These are phyloP conservation scores for Pica pica DNA, from an alignment of 2,113 vertebrate species.

Conservation along the genomic window DNA sequence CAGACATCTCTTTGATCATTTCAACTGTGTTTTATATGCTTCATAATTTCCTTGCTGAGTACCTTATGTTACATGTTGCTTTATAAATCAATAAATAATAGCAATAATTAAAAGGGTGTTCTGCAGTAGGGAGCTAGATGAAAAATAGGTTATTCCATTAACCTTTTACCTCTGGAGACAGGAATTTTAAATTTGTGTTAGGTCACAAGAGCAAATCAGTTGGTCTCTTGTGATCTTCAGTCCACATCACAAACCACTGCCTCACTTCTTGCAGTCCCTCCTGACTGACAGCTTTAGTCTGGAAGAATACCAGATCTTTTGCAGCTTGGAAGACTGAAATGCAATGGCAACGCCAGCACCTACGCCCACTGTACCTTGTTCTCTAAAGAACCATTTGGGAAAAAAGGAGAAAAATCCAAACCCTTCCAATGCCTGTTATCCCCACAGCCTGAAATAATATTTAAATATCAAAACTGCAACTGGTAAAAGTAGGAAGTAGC, in stretches of 20 bases:
- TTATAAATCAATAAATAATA: constrained; percentile 64
- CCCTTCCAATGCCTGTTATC: not conserved
- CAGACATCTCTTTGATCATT: constrained; percentile 48
- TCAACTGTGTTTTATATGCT: constrained; percentile 44
- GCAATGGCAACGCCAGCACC: not conserved
- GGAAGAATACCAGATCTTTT: constrained; percentile 11
- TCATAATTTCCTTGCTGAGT: constrained; percentile 48
- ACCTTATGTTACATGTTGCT: constrained; percentile 44
- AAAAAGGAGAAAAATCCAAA: not conserved
- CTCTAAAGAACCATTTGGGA: not conserved
- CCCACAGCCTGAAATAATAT: not conserved
- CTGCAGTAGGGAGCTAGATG: constrained; percentile 1
- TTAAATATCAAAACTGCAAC: not conserved
- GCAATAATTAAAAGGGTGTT: constrained; percentile 54
- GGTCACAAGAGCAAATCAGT: constrained; percentile 39
- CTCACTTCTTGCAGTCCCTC: not conserved
- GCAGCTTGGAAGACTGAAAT: constrained; percentile 8
- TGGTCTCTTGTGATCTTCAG: constrained; percentile 35
- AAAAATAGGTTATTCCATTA: constrained; percentile 63
- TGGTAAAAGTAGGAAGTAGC: not conserved
- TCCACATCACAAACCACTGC: constrained; percentile 18
- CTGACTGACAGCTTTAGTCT: constrained; percentile 27
- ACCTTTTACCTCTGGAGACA: constrained; percentile 59
- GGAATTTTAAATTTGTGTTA: constrained; percentile 48
- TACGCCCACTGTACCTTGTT: not conserved